Evolutionary conservation across 2,888 invertebrate species (phyloP).

Genomic region (Koerneria pararmatus): DNA sequence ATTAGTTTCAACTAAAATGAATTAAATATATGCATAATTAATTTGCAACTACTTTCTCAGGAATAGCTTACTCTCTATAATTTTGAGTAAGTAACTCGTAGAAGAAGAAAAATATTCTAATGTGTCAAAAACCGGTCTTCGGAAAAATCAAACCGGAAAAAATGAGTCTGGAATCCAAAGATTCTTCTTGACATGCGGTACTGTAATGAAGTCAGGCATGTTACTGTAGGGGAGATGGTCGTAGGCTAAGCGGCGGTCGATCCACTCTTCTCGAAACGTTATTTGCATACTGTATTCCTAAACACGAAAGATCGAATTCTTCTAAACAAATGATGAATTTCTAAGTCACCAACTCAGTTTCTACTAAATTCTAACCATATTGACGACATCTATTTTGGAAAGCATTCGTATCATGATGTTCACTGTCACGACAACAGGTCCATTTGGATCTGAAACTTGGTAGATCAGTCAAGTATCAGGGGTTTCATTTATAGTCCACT

Average conservation of each 20-base stretch:
- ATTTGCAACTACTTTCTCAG: too few relatives aligned
- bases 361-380: slow-evolving; percentile 78
- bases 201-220: slow-evolving; percentile 55
- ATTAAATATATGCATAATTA: too few relatives aligned
- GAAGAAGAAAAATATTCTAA: too few relatives aligned
- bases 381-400: slow-evolving; percentile 95
- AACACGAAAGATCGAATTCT: slow-evolving; percentile 10
- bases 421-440: slow-evolving; percentile 91
- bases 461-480: not conserved
- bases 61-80: too few relatives aligned
- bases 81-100: too few relatives aligned
- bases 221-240: slow-evolving; percentile 41
- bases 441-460: slow-evolving; percentile 62
- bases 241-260: slow-evolving; percentile 74
- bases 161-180: slow-evolving; percentile 80
- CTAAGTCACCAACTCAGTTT: not conserved
- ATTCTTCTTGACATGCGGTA: slow-evolving; percentile 68
- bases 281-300: slow-evolving; percentile 91
- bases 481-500: not conserved
- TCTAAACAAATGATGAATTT: too few relatives aligned
- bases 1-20: too few relatives aligned
- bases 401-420: slow-evolving; percentile 97
- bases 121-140: too few relatives aligned
- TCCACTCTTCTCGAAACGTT: slow-evolving; percentile 94
- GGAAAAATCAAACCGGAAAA: too few relatives aligned